phyloP scores from a whole-genome alignment of 2,888 invertebrate genomes.

The Amphipyra tragopoginis region DNA sequence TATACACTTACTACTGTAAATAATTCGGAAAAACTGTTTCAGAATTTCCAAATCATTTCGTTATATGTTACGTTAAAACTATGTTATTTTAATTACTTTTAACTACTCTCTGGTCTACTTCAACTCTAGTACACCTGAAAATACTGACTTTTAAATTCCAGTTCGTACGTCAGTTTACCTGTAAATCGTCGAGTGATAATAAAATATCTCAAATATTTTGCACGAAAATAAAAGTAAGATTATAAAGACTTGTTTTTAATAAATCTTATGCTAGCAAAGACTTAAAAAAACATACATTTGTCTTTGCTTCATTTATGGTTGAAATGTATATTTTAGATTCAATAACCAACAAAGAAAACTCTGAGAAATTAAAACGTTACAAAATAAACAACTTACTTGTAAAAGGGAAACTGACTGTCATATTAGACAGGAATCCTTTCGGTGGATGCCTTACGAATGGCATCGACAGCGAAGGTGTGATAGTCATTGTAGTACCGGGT shows the following conservation, averaged over 20 bases:
- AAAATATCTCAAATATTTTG: not conserved
- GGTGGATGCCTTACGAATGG: slow-evolving; percentile 96
- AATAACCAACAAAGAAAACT: not conserved
- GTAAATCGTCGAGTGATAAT: slow-evolving; percentile 63
- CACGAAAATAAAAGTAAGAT: not conserved
- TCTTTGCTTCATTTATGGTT: no score
- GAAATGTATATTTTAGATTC: no score
- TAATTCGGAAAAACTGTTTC: no score
- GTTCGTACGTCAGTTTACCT: slow-evolving; percentile 77
- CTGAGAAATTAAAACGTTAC: not conserved
- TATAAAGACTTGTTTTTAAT: not conserved
- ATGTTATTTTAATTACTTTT: slow-evolving; percentile 14
- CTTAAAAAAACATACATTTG: no score
- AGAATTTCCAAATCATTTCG: not conserved
- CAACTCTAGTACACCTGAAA: slow-evolving; percentile 62
- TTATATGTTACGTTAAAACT: not conserved
- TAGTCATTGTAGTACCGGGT: slow-evolving; percentile 94
- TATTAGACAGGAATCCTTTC: slow-evolving; percentile 95
- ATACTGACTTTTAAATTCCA: slow-evolving; percentile 82
- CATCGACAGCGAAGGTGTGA: slow-evolving; percentile 94
- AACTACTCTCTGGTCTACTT: slow-evolving; percentile 86
- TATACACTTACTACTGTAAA: no score
- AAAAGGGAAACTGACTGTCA: slow-evolving; percentile 95
- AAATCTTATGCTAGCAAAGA: not conserved
- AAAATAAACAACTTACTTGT: slow-evolving; percentile 91